Base-by-base conservation (phyloP, 2,888 invertebrate genomes). In the Rhamphomyia laevipes region DNA sequence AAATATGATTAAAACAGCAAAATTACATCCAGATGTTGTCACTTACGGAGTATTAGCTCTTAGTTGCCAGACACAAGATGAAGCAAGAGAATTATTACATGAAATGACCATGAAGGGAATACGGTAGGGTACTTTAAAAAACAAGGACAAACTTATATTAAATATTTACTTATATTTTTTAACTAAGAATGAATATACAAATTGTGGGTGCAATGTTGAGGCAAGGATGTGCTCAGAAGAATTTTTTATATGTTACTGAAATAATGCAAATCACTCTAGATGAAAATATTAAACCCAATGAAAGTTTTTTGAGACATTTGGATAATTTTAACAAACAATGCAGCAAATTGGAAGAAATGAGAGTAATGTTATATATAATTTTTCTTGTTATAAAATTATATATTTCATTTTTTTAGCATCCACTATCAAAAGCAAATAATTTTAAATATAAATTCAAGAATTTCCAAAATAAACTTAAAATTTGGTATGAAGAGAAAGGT, bases 1-100 rank as follows among this genome's bases (percentile, higher is more conserved):
- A 47, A 60, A 70, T 13, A 67, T 80, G 57, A 77, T 84, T 55
- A 63, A 72, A 50, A 71, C 73, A 16, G 77, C 77, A 45, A 72
- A 68, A 47, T 64, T 86, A 21, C 70, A 72, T 54, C 81, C 84
- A 1, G 80, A 92, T 67, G 75, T 91, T 56, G 76, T 87, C 58
- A 94, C 94, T 0, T 95, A 86, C 73, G 93, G 92, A 40, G 81
- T 86, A 2, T 67, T 95, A 51, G 85, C 94, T 1, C 68, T 92
- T 59, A 80, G 86, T 12, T 94, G 94, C 65, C 72, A 68, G 51
- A 80, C 74, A 6, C 73, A 75, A 56, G 73, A 75, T 30, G 76
- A 80, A 58, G 86, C 84, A 5, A 66, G 74, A 45, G 72, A 78
- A 56, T 73, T 94, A 10, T 61, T 93, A 0, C 64, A 72, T 33